Conservation (phyloP, 1,140 invertebrate species). For the Helicoverpa armigera region DNA sequence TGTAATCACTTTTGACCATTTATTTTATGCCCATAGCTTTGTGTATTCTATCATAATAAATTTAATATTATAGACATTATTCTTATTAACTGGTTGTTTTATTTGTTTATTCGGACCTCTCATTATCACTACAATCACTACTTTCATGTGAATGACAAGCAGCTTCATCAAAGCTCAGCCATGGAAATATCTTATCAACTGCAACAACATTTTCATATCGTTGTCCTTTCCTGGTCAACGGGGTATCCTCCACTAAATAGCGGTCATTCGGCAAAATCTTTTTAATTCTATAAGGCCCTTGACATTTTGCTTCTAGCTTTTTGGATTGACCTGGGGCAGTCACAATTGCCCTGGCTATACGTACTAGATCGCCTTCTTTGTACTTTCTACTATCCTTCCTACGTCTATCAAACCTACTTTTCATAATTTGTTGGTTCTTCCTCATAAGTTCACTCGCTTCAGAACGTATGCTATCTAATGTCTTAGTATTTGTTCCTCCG, state of each 20-base stretch:
- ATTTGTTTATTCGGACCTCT: background rate
- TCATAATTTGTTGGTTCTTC: slow-evolving; percentile 48
- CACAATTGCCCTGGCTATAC: slow-evolving; percentile 46
- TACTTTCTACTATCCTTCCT: slow-evolving; percentile 43
- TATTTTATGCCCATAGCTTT: too few species aligned
- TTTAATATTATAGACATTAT: background rate
- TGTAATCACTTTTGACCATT: too few species aligned
- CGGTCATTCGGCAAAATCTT: slow-evolving; percentile 52
- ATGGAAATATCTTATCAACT: slow-evolving; percentile 59
- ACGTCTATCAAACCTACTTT: slow-evolving; percentile 47
- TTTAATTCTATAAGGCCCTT: slow-evolving; percentile 58
- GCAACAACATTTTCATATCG: slow-evolving; percentile 51
- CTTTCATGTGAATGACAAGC: slow-evolving; percentile 43
- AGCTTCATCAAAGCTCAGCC: slow-evolving; percentile 53
- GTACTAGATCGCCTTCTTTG: slow-evolving; percentile 55
- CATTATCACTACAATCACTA: slow-evolving; percentile 12
- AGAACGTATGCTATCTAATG: slow-evolving; percentile 49
- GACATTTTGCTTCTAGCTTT: slow-evolving; percentile 56
- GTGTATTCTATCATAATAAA: too few species aligned
- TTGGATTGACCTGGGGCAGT: slow-evolving; percentile 51
- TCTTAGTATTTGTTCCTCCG: background rate
- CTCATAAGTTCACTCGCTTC: slow-evolving; percentile 46
- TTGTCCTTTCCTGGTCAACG: slow-evolving; percentile 47
- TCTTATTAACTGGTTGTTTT: background rate
- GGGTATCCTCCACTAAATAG: slow-evolving; percentile 51